Evolutionary conservation across 2,113 vertebrate species (phyloP).

Genomic region (Rattus norvegicus): DNA sequence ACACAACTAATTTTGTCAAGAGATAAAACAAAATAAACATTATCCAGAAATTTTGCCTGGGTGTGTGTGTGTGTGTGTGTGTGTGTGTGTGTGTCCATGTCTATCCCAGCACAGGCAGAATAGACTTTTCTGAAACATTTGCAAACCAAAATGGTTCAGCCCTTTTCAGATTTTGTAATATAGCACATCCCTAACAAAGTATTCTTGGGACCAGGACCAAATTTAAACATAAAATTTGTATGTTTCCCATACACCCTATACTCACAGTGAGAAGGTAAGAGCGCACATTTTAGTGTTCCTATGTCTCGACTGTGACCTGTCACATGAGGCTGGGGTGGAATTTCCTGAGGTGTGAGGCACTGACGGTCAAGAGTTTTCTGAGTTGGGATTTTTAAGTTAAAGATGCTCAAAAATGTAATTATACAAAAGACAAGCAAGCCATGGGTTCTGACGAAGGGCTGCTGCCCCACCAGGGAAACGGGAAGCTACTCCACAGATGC

Average conservation of each 20-base stretch:
- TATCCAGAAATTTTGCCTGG: neutral
- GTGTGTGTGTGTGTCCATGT: neutral
- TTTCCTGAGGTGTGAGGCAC: neutral
- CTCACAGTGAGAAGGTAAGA: neutral
- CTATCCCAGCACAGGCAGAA: neutral
- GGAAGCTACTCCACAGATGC: fast-evolving
- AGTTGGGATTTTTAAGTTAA: neutral
- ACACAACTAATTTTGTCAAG: neutral
- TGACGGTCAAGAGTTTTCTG: neutral
- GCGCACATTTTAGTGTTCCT: neutral
- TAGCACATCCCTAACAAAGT: neutral
- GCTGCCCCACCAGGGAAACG: fast-evolving
- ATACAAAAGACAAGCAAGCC: neutral
- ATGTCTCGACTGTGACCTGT: neutral
- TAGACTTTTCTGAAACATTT: neutral
- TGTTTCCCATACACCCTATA: too few relatives aligned
- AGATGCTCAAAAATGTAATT: neutral
- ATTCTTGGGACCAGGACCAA: neutral
- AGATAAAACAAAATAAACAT: neutral
- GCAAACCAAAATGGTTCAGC: neutral
- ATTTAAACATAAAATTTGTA: neutral
- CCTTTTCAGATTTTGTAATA: neutral
- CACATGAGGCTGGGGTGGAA: neutral
- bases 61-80: too few relatives aligned
- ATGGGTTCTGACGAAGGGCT: fast-evolving